These are phyloP conservation scores for Rhagophthalmus giganteus DNA, from an alignment of 2,888 invertebrate genomes.

Conservation along the genomic window DNA sequence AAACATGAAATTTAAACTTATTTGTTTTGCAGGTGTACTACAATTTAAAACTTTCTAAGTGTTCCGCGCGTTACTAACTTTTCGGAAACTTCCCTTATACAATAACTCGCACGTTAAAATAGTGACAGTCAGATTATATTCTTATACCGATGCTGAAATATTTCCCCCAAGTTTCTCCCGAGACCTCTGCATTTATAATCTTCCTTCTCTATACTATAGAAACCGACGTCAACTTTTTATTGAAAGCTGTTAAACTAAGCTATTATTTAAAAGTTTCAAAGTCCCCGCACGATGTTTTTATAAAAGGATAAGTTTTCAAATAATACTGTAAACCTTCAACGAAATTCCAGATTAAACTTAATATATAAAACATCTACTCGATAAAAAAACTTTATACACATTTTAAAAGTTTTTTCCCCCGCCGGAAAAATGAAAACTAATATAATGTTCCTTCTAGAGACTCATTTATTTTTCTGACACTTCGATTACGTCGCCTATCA, in stretches of 20 bases:
- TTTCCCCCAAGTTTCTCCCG: no score
- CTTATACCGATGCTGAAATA: no score
- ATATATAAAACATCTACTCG: conserved; percentile 17
- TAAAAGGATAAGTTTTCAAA: background rate
- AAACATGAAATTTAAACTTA: no score
- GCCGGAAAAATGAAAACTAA: conserved; percentile 26
- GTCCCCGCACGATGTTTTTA: background rate
- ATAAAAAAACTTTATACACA: conserved; percentile 13
- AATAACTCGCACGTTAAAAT: background rate
- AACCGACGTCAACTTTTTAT: background rate
- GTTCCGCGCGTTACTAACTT: no score
- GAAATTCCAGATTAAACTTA: conserved; percentile 13
- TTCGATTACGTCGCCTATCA: conserved; percentile 23
- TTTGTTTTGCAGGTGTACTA: no score
- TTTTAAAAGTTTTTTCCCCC: conserved; percentile 17
- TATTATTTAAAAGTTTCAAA: background rate
- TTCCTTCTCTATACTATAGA: background rate
- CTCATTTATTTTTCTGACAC: conserved; percentile 27
- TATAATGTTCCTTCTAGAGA: conserved; percentile 14
- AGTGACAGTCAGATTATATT: no score
- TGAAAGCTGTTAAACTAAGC: background rate
- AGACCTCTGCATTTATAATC: background rate
- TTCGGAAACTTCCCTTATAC: background rate
- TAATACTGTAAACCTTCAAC: background rate
- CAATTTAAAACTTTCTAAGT: no score